phyloP scores from a whole-genome alignment of 2,888 invertebrate species.

The Erebia ligea region DNA sequence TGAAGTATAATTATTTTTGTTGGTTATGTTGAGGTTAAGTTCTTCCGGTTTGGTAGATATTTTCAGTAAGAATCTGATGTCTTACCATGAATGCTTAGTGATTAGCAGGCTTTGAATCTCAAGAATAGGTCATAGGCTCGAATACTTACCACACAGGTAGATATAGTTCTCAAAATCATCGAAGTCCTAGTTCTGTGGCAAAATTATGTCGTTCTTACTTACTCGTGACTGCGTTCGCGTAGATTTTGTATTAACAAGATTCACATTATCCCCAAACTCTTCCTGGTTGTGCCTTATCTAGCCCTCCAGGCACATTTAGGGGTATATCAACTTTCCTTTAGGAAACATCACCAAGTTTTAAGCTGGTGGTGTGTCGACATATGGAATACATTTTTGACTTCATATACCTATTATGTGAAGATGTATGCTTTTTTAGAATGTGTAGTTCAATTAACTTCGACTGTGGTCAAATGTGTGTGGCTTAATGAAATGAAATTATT shows the following conservation, averaged over 20 bases:
- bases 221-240: too few species aligned
- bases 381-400: slow-evolving; percentile 48
- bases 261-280: slow-evolving; percentile 61
- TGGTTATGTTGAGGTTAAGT: slow-evolving; percentile 17
- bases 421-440: too few species aligned
- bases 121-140: not conserved
- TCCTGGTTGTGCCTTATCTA: slow-evolving; percentile 56
- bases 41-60: not conserved
- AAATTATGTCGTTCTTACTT: not conserved
- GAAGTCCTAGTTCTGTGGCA: not conserved
- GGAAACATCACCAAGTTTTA: slow-evolving; percentile 60
- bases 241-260: too few species aligned
- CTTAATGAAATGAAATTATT: too few species aligned
- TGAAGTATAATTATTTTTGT: not conserved
- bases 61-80: not conserved
- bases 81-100: not conserved
- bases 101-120: not conserved
- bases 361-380: slow-evolving; percentile 62
- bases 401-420: not conserved
- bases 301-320: slow-evolving; percentile 62
- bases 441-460: too few species aligned
- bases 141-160: not conserved
- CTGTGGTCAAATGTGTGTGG: too few species aligned
- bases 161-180: not conserved
- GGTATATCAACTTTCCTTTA: slow-evolving; percentile 65